Base-by-base conservation (phyloP, 92 coral and sea anemone genomes). In the Phenganax subtilis region DNA sequence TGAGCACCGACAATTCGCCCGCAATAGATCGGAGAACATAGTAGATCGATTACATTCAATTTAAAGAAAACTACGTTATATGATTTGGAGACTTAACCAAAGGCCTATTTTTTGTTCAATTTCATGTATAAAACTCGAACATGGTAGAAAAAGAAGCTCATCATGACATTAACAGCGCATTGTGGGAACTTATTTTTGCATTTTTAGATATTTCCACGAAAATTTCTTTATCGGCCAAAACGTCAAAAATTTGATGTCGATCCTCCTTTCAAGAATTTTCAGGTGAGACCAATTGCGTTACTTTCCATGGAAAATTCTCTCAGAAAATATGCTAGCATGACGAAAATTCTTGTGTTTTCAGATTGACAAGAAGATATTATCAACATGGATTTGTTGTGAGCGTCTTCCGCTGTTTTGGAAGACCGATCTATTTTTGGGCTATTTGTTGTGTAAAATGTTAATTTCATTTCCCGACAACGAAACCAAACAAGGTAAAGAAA, bases 391-490 rank as follows among this genome's bases (percentile, higher is more conserved):
- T 14, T 83, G 83, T 17, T 75, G 14, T 1, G 84, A 85, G 17
- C 85, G 97, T 44, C 55, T 91, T 15, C 96, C 90, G 31, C 80
- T 93, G 17, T 93, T 91, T 84, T 90, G 93, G 90, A 92, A 88
- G 79, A 91, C 96, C 10, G 97, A 93, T 56, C 71, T 93, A 57
- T 93, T 83, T 60, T 77, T 93, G 37, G 92, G 87, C 75, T 93
- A 89, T 84, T 60, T 85, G 80, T 71, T 93, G 53, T 92, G 88
- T 63, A 80, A 70, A 12, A 58, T 85, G 29, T 86, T 89, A 31
- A 62, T 89, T 57, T 65, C 81, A 57, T 54, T 25, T 61, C 52
- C 69, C 17, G 81, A 76, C 37, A 25, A 59, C 60, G 81, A 57
- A 30, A 20, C 20, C 0, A 29, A 31, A 29, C 81, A 76, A 76